A percentile compares a stretch with the other conserved stretches of the same genome.
Evolutionary conservation across 2,888 invertebrate genomes (phyloP).

Genomic region (Leptodirus hochenwartii): DNA sequence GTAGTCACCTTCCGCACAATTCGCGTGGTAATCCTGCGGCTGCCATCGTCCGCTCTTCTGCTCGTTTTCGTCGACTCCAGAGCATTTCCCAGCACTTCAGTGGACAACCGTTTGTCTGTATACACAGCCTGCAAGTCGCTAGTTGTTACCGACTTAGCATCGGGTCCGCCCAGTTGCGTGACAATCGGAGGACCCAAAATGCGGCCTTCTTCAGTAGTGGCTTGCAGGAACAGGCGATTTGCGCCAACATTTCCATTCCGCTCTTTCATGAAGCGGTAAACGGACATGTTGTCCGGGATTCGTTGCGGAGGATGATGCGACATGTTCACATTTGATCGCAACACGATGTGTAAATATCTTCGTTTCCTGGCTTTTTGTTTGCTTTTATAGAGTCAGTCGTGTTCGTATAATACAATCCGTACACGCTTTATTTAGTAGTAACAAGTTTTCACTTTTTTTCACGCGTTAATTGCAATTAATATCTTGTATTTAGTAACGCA

Average conservation of each 20-base stretch:
- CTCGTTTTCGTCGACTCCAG: constrained; percentile 71
- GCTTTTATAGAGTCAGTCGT: too few species aligned
- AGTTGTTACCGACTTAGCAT: constrained; percentile 19
- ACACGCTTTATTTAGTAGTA: too few species aligned
- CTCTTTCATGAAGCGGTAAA: constrained; percentile 70
- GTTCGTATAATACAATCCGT: too few species aligned
- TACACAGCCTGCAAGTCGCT: constrained; percentile 57
- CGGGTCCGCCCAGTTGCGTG: constrained; percentile 20
- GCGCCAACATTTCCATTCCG: constrained; percentile 25
- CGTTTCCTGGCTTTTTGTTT: too few species aligned
- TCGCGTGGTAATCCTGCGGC: constrained; percentile 67
- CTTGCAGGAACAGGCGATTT: constrained; percentile 60
- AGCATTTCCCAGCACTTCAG: constrained; percentile 70
- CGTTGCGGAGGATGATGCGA: too few species aligned
- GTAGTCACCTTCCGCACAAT: constrained; percentile 81
- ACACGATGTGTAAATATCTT: too few species aligned
- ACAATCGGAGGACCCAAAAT: constrained; percentile 22
- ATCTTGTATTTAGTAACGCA: too few species aligned
- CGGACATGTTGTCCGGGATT: too few species aligned
- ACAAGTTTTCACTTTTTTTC: too few species aligned
- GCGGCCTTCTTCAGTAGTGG: constrained; percentile 27
- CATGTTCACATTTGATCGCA: too few species aligned
- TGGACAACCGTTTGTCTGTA: constrained; percentile 65
- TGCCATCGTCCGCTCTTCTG: constrained; percentile 58
- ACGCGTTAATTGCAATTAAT: too few species aligned